These are phyloP conservation scores for Porites evermanni DNA, from an alignment of 92 coral and sea anemone species.

Conservation along the genomic window DNA sequence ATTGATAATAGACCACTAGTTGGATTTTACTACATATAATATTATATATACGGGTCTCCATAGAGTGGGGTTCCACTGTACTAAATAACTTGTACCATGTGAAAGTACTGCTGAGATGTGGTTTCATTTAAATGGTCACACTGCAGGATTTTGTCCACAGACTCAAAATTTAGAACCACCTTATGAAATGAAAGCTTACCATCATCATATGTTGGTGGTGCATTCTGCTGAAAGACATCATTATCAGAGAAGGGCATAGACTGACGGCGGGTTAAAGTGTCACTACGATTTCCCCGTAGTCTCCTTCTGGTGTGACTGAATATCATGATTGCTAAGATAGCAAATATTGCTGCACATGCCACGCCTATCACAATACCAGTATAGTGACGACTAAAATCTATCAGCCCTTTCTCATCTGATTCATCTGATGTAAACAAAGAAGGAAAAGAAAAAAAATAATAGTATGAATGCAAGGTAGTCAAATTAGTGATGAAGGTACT, in stretches of 20 bases:
- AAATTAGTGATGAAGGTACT: no score
- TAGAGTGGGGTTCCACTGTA: no score
- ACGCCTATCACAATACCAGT: slow-evolving; percentile 97
- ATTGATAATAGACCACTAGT: no score
- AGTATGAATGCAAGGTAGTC: no score
- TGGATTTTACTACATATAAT: no score
- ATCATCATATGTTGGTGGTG: slow-evolving; percentile 90
- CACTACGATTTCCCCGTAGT: slow-evolving; percentile 61
- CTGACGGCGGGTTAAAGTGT: slow-evolving; percentile 42
- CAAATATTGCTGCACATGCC: slow-evolving; percentile 93
- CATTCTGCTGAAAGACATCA: slow-evolving; percentile 76
- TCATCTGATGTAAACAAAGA: background rate
- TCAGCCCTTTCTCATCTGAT: background rate
- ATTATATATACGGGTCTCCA: no score
- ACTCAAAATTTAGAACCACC: no score
- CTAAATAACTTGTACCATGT: no score
- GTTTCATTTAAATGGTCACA: no score
- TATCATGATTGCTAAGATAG: slow-evolving; percentile 81
- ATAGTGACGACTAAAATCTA: slow-evolving; percentile 81
- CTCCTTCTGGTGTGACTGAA: slow-evolving; percentile 87
- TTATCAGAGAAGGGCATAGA: slow-evolving; percentile 57
- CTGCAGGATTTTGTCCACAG: no score
- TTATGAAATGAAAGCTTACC: slow-evolving; percentile 61
- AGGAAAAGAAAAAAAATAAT: no score
- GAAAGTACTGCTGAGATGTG: no score